Evolutionary conservation across 2,888 invertebrate genomes (phyloP), one percentile per base, ranked within the genome.

Genomic region (Metacarcinus magister): DNA sequence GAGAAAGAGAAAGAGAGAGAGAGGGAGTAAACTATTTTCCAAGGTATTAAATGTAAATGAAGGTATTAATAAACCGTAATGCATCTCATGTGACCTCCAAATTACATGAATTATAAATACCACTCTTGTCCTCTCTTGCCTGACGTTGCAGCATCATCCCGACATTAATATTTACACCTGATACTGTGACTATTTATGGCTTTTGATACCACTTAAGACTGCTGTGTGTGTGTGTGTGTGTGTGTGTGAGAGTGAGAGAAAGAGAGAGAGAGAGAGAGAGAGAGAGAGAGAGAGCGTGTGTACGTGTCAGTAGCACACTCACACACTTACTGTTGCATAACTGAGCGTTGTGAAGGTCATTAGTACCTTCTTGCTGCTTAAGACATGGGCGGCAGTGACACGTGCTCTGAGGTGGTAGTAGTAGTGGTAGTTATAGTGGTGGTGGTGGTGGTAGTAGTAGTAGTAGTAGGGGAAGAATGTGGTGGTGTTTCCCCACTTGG

Each of bases 81-180:
- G 87, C 87, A 87, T 39, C 39, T 13, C 32, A 16, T 39, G 87
- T 87, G 39, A 32, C 87, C 87, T 39, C n/a, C 39, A 87, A 39
- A 87, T 32, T 39, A 87, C 39, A 75, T 39, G 39, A n/a, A 39
- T 32, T 32, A 39, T n/a, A 87, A 32, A 32, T 87, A 39, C 39
- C 13, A 87, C 2, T 39, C 39, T 87, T 4, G 39, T 39, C 87
- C n/a, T 87, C 39, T 87, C 87, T 0, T 87, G 39, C 87, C 39
- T 87, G 87, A 87, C 39, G 87, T 32, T 13, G 87, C 87, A 19
- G 32, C 87, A 19, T 10, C 87, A 87, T 87, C 87, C 16, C 16
- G 87, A 10, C 87, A 87, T 87, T 87, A 87, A 87, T 87, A 87
- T 87, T 87, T 87, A 87, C 87, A 87, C 39, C 87, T 87, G 39